phyloP scores from a whole-genome alignment of 2,888 invertebrate genomes.

The Urechis unicinctus region DNA sequence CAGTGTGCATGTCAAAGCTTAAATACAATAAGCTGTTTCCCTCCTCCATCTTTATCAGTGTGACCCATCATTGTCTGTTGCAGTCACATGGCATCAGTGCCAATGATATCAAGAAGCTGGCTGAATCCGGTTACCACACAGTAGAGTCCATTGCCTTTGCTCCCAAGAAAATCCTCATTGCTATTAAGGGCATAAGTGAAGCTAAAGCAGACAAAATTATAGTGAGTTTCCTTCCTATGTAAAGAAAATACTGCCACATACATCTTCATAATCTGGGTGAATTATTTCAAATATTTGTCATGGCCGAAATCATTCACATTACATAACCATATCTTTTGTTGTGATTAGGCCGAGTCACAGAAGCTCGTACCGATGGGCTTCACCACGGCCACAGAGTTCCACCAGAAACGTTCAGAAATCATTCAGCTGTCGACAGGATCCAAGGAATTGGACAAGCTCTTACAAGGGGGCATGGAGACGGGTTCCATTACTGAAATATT shows the following conservation, averaged over 20 bases:
- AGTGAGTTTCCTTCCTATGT: constrained; percentile 38
- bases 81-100: constrained; percentile 86
- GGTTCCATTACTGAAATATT: constrained; percentile 98
- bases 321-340: no score
- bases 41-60: no score
- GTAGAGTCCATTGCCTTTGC: constrained; percentile 93
- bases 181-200: constrained; percentile 88
- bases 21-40: no score
- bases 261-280: no score
- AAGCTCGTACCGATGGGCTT: constrained; percentile 97
- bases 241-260: not conserved
- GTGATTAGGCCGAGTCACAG: constrained; percentile 71
- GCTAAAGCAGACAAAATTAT: constrained; percentile 93
- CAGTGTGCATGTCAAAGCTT: no score
- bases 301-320: no score
- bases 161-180: constrained; percentile 80
- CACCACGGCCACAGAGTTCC: constrained; percentile 92
- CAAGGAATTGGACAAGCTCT: constrained; percentile 81
- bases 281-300: no score
- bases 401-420: constrained; percentile 89
- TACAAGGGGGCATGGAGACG: constrained; percentile 95
- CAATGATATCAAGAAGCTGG: constrained; percentile 81
- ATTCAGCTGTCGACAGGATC: constrained; percentile 85
- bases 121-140: constrained; percentile 89
- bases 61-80: no score